Evolutionary conservation across 2,888 invertebrate genomes (phyloP), one percentile per base, ranked within the genome.

Genomic region (Agrilus mali): DNA sequence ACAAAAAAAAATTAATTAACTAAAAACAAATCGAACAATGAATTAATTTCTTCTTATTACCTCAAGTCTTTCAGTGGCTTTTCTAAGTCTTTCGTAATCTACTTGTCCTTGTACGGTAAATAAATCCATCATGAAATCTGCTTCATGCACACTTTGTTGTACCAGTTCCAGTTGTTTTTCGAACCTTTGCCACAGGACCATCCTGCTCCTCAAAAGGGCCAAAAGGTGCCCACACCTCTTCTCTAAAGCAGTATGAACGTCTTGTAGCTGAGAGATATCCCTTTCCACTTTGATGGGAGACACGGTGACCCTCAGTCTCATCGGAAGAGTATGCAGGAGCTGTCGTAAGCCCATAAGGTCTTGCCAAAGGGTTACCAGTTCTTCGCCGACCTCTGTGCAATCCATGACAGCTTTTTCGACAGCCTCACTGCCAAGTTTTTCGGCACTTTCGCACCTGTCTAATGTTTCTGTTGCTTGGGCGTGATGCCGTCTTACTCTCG

Each of bases 61-160:
- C 81, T 88, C 86, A 44, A 88, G 72, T 57, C 87, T 73, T 64
- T 87, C 86, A 1, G 88, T 88, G 35, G 87, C 87, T 59, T 86
- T 87, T 41, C 82, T 71, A 45, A 89, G 68, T 7, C 88, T 73
- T 50, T 86, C 86, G 57, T 87, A 88, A 63, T 89, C 87, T 13
- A 88, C 84, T 47, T 83, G 82, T 1, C 86, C 87, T 59, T 88
- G 87, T 0, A 88, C 82, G 1, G 85, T 84, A 12, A 88, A 70
- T 45, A 88, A 68, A 52, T 88, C 87, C 70, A 86, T 85, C 86
- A 88, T 86, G 56, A 86, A 88, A 61, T 88, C 87, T 0, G 87
- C 85, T 55, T 88, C 87, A 43, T 86, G 77, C 0, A 87, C 86
- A 0, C 85, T 86, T 40, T 85, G 81, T 49, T 86, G 85, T 10